Base-by-base conservation (phyloP, 1,140 invertebrate genomes). In the Diprion similis region DNA sequence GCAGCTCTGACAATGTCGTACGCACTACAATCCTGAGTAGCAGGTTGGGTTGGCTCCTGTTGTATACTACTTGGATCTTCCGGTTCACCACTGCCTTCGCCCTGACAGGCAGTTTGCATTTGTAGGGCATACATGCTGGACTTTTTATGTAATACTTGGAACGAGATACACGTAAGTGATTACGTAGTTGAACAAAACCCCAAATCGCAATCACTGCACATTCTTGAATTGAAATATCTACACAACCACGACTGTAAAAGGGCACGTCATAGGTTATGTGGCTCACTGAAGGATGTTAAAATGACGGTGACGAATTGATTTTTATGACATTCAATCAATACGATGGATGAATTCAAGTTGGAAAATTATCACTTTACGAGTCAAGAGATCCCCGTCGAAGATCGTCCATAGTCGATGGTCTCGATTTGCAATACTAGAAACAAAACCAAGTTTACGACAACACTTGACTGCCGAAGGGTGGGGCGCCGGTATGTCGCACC, bases 1-100 rank as follows among this genome's bases (percentile, higher is more conserved):
- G 97, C 98, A 6, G 97, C 97, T 89, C 96, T 96, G 24, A 99
- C 94, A 79, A 98, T 98, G 83, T 98, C 97, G 87, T 96, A 97
- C 71, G 92, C 92, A 80, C 92, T 95, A 80, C 93, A 94, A 81
- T 96, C 95, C 71, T 93, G 92, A 11, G 79, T 76, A 9, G 85
- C 74, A 46, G 85, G 77, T 70, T 83, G 83, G 19, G 80, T 75
- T 46, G 86, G 80, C 77, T 89, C 87, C 68, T 87, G 86, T 71
- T 85, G 86, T 74, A 82, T 85, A 45, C 80, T 82, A 76, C 73
- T 83, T 9, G 78, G 67, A 64, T 84, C 84, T 69, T 85, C 84
- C 8, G 82, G 82, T 51, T 88, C 85, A 17, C 81, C 84, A 10
- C 77, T 82, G 66, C 82, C 82, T 71, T 88, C 84, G 8, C 86